Evolutionary conservation across 92 coral and sea anemone genomes (phyloP).

Genomic region (Isaurus tuberculatus): DNA sequence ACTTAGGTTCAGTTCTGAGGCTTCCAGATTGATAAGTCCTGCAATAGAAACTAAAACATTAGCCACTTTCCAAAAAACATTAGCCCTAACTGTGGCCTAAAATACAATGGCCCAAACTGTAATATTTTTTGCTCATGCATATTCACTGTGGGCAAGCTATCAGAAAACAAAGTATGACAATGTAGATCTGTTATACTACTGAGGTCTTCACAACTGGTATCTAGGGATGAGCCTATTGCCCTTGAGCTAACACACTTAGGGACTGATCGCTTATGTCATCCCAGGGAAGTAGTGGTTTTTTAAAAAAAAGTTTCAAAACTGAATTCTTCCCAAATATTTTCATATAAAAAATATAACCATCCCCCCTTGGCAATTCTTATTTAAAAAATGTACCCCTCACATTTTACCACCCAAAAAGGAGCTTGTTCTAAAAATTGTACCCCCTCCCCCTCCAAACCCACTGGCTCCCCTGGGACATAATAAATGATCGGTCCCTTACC

Average conservation of each 20-base stretch:
- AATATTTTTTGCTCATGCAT: background rate
- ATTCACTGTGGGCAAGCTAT: background rate
- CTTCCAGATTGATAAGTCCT: conserved; percentile 47
- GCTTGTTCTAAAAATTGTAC: background rate
- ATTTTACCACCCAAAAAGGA: no score
- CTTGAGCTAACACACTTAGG: background rate
- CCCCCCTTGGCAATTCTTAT: background rate
- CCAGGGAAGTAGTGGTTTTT: background rate
- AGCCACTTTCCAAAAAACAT: background rate
- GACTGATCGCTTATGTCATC: background rate
- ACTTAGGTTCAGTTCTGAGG: conserved; percentile 63
- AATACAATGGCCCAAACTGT: background rate
- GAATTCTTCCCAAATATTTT: background rate
- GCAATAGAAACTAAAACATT: conserved; percentile 38
- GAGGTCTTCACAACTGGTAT: background rate
- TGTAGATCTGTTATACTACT: background rate
- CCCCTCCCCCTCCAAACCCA: background rate
- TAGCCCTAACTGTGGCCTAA: background rate
- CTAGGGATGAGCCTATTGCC: background rate
- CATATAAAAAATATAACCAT: background rate
- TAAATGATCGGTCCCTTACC: background rate
- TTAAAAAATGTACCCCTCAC: background rate
- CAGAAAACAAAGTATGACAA: background rate
- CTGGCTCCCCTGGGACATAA: background rate
- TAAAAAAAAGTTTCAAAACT: background rate